Conservation (phyloP, 2,113 vertebrate species). For the Odobenus rosmarus region DNA sequence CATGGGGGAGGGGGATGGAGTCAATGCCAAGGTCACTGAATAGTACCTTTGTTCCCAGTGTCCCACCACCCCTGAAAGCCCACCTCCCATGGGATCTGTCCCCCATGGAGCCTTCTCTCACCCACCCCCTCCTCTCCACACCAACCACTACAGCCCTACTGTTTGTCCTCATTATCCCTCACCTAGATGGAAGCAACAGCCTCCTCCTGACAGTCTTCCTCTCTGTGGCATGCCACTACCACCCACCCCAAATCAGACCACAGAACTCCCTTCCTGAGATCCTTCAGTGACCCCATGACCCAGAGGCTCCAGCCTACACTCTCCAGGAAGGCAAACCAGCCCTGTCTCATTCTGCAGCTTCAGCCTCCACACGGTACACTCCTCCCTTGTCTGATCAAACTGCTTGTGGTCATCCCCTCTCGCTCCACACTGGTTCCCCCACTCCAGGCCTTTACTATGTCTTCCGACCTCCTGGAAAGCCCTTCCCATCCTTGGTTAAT, state of each 20-base stretch:
- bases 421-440: not conserved
- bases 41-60: not conserved
- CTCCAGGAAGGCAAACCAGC: not conserved
- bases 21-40: not conserved
- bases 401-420: not conserved
- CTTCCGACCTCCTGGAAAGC: not conserved
- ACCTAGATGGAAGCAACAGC: not conserved
- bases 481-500: no score
- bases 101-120: not conserved
- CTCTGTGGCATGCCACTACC: not conserved
- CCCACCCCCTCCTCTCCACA: not conserved
- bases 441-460: not conserved
- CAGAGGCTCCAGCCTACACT: not conserved
- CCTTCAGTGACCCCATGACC: not conserved
- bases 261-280: not conserved
- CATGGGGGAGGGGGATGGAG: not conserved
- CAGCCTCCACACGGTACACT: not conserved
- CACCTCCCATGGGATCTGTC: not conserved
- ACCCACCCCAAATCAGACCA: not conserved
- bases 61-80: not conserved
- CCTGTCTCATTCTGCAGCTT: not conserved
- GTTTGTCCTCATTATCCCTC: not conserved
- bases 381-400: not conserved
- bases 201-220: not conserved
- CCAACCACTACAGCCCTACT: not conserved